Evolutionary conservation across 1,140 invertebrate species (phyloP), one percentile per base, ranked within the genome.

Genomic region (Zaprionus ghesquierei): DNA sequence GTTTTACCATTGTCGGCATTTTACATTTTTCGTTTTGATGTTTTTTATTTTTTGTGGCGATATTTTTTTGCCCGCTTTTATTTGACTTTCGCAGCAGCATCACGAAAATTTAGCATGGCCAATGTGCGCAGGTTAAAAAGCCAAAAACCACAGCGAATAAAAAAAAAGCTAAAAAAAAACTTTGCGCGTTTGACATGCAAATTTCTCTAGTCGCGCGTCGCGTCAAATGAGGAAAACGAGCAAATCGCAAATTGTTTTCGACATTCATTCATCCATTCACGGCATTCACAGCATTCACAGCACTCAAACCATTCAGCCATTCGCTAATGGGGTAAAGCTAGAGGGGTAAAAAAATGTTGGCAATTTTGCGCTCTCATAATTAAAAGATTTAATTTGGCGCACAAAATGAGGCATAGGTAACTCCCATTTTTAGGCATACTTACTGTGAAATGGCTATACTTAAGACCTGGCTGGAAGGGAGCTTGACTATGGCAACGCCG

Each of bases 51-150:
- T 68, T 6, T 69, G n/a, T n/a, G n/a, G n/a, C n/a, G n/a, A n/a
- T n/a, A n/a, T 61, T 65, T 38, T 59, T 49, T 27, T 41, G 33
- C 38, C 51, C 33, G 38, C 53, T 33, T 61, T 81, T 74, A 77
- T 81, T 81, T 81, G 79, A 81, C 75, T 81, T 81, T 81, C 61
- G 79, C 79, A 81, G 79, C 79, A 81, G 79, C 79, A 78, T 81
- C 79, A 81, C 79, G 79, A 81, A 81, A 78, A 81, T 81, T 77
- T 81, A 77, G 75, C 79, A 78, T 81, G 72, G 69, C 78, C 69
- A 81, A 81, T 81, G 79, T 60, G 79, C 63, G 73, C 73, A 76
- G 78, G 64, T 41, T 51, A 49, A 66, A 68, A 81, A 63, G 77
- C 69, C 77, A 65, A 44, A 38, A 38, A 35, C 9, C 31, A n/a